Evolutionary conservation across 37 sponge, comb jelly and placozoan species (phyloP), one percentile per base, ranked within the genome.

Genomic region (Mnemiopsis leidyi): DNA sequence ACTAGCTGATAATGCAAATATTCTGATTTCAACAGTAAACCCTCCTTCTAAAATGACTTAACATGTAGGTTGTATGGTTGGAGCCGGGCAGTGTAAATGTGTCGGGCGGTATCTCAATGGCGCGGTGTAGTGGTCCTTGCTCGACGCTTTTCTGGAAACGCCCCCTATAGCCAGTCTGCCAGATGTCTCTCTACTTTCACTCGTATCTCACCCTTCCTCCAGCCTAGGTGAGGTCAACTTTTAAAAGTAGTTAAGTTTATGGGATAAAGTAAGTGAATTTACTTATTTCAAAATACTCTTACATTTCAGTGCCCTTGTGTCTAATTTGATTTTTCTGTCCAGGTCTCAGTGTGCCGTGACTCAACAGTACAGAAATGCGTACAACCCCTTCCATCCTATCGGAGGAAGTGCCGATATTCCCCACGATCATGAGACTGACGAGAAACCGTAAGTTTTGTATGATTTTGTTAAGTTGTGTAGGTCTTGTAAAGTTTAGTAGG

Each of bases 401-500:
- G 79, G 32, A 48, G 61, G 13, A 13, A 48, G 61, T 77, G 79
- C 30, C 5, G 79, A 77, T 18, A 26, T 31, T 77, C 79, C 26
- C 2, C 79, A 77, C 18, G 79, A 77, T 32, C 32, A 77, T 13
- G 79, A 32, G 18, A 26, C 79, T 16, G 79, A 31, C 33, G 79
- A 77, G 32, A 77, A 77, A 32, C 79, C 32, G 79, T 77, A 32
- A 77, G 79, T 77, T 29, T n/a, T n/a, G n/a, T n/a, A n/a, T n/a
- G n/a, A n/a, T n/a, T n/a, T n/a, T n/a, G n/a, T n/a, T n/a, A n/a
- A n/a, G n/a, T n/a, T n/a, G n/a, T n/a, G n/a, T n/a, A n/a, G n/a
- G n/a, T n/a, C n/a, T n/a, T n/a, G n/a, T n/a, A n/a, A n/a, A n/a
- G n/a, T n/a, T n/a, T n/a, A n/a, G n/a, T n/a, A n/a, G n/a, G n/a